Evolutionary conservation across 2,888 invertebrate species (phyloP), one percentile per base, ranked within the genome.

Genomic region (Ptychoptera albimana): DNA sequence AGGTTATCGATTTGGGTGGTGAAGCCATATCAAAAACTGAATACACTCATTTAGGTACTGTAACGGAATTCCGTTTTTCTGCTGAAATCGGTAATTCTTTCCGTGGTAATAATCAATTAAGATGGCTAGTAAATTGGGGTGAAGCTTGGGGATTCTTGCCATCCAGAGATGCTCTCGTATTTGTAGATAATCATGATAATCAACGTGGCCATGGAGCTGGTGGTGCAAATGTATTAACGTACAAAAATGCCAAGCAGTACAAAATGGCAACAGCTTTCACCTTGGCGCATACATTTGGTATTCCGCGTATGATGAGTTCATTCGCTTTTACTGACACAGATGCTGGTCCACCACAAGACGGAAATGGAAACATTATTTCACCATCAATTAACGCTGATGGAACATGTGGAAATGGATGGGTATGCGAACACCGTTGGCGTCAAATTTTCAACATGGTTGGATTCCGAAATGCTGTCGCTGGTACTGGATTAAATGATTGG

Each of bases 151-250:
- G 58, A 11, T 53, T 82, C 15, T 51, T 79, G 2, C 64, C 69
- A 0, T 59, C 61, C 39, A 54, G 53, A 37, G 64, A 74, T 47
- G 72, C 82, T 1, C 54, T 85, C 0, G 76, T 79, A 1, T 85
- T 86, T 56, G 71, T 86, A 16, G 86, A 86, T 55, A 88, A 88
- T 61, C 88, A 88, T 56, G 88, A 88, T 59, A 83, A 80, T 52
- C 83, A 86, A 51, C 42, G 47, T 8, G 49, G 75, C 5, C 66
- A 70, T 42, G 73, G 74, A 46, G 75, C 70, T 0, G 71, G 69
- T 5, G 71, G 70, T 3, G 64, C 49, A 11, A 47, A 61, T 12
- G 64, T 42, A 12, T 35, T 82, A 4, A 81, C 76, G 1, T 73
- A 80, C 60, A 79, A 79, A 53, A 56, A 62, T 2, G 14, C 78